phyloP scores from a whole-genome alignment of 2,888 invertebrate genomes.

The Drosophila phalerata region DNA sequence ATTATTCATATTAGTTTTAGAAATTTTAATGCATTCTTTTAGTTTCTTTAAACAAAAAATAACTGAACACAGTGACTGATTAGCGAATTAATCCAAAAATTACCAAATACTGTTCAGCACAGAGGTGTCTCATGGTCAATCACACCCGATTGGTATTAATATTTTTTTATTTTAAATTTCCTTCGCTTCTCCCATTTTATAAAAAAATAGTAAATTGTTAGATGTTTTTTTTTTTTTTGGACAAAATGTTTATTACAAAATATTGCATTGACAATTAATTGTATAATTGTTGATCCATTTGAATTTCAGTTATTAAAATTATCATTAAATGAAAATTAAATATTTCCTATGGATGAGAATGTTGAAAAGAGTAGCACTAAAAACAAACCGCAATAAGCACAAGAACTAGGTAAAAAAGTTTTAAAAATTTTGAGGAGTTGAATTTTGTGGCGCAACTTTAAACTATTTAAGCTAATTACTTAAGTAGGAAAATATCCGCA shows the following conservation, averaged over 20 bases:
- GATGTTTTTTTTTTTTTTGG: constrained; percentile 32
- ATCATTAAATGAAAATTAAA: constrained; percentile 47
- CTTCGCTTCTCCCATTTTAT: too few species aligned
- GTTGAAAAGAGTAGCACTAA: constrained; percentile 38
- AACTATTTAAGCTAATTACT: constrained; percentile 63
- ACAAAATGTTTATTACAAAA: constrained; percentile 75
- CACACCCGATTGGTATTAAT: too few species aligned
- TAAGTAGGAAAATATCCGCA: constrained; percentile 69
- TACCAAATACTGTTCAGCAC: too few species aligned
- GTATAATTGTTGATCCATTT: constrained; percentile 64
- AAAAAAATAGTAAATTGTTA: background rate
- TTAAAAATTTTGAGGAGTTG: background rate
- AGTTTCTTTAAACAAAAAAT: too few species aligned
- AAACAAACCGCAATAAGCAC: constrained; percentile 28
- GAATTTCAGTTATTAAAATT: constrained; percentile 59
- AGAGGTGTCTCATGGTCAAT: too few species aligned
- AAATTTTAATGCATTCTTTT: too few species aligned
- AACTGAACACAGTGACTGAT: too few species aligned
- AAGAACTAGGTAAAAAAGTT: constrained; percentile 14
- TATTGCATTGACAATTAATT: constrained; percentile 78
- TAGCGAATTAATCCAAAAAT: too few species aligned
- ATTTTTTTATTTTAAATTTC: too few species aligned
- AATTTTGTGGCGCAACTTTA: constrained; percentile 55
- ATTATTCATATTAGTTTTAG: too few species aligned
- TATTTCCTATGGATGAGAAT: constrained; percentile 67